These are phyloP conservation scores for Emys orbicularis DNA, from an alignment of 2,797 vertebrate genomes.

Conservation along the genomic window DNA sequence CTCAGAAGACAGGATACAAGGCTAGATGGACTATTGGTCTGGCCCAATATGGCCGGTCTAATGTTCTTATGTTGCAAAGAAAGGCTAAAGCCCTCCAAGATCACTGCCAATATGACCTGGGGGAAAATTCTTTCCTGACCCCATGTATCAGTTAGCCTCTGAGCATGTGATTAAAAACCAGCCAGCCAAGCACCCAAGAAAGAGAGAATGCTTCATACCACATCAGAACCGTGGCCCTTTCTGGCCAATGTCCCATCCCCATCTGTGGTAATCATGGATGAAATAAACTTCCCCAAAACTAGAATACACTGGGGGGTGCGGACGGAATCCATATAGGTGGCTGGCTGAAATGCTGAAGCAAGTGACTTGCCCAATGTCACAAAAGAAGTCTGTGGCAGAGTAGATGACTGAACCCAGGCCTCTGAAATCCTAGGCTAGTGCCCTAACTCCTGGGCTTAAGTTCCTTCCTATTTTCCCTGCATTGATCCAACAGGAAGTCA, in stretches of 20 bases:
- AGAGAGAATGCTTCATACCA: background rate
- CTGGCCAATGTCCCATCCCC: background rate
- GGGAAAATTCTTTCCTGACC: background rate
- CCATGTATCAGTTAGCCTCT: background rate
- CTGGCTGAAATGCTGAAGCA: background rate
- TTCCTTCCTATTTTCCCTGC: background rate
- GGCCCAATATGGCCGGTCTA: background rate
- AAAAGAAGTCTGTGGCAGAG: background rate
- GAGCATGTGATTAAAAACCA: background rate
- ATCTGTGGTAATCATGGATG: background rate
- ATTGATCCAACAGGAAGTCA: background rate
- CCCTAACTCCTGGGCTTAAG: background rate
- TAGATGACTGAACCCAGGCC: background rate
- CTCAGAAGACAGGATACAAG: background rate
- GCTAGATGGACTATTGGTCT: background rate
- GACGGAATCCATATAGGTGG: background rate
- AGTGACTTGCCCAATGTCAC: background rate
- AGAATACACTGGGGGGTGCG: fast-evolving
- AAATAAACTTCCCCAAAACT: background rate
- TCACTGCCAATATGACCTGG: background rate
- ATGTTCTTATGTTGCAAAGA: background rate
- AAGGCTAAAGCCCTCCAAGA: background rate
- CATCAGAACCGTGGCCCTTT: background rate
- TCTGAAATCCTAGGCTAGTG: background rate
- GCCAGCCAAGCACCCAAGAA: background rate